phyloP scores from a whole-genome alignment of 2,797 vertebrate species.

The Danio albolineatus region DNA sequence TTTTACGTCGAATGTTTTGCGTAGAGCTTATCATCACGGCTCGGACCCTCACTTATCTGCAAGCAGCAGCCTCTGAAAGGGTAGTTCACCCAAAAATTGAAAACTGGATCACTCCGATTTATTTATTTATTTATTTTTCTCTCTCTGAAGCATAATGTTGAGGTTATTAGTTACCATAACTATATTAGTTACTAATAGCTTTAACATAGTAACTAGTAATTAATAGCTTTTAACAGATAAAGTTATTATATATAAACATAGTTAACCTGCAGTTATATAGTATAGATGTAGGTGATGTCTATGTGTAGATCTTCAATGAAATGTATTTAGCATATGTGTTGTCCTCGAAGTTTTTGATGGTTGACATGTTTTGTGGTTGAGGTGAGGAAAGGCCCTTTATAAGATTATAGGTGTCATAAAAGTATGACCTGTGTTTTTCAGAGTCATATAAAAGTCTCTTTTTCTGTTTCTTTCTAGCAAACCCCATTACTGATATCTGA shows the following conservation, averaged over 20 bases:
- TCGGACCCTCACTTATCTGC: constrained; percentile 43
- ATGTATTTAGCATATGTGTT: too few relatives aligned
- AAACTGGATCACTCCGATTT: not conserved
- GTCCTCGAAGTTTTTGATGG: too few relatives aligned
- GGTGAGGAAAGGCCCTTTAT: not conserved
- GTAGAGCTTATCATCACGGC: constrained; percentile 27
- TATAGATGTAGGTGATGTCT: too few relatives aligned
- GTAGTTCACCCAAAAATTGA: not conserved
- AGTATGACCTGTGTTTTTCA: not conserved
- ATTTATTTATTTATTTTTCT: not conserved
- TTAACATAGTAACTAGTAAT: too few relatives aligned
- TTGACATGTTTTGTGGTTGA: not conserved
- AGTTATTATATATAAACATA: too few relatives aligned
- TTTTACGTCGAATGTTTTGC: constrained; percentile 19
- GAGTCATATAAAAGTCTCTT: not conserved
- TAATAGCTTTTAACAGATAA: too few relatives aligned
- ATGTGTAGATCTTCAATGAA: too few relatives aligned
- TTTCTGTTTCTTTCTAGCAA: not conserved
- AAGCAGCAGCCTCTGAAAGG: not conserved
- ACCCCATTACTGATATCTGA: not conserved
- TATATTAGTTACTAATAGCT: too few relatives aligned
- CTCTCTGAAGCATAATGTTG: not conserved
- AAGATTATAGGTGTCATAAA: not conserved
- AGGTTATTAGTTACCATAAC: too few relatives aligned
- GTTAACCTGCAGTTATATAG: too few relatives aligned